phyloP scores from a whole-genome alignment of 2,888 invertebrate genomes.

The Lamproptera curius region DNA sequence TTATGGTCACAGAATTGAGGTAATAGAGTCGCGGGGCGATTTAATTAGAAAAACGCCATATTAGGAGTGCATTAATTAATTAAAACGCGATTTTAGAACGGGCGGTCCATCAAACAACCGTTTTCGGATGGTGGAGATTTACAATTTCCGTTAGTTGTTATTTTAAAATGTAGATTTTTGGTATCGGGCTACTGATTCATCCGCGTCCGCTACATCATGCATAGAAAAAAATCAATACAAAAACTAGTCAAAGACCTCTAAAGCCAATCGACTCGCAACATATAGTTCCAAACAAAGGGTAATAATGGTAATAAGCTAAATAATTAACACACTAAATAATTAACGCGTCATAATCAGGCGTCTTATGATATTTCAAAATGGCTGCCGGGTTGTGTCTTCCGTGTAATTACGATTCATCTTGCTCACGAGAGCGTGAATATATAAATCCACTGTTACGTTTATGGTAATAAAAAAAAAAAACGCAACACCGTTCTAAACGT shows the following conservation, averaged over 20 bases:
- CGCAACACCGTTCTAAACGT: too few species aligned
- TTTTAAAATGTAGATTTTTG: too few species aligned
- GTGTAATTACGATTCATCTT: background rate
- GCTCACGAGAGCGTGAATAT: background rate
- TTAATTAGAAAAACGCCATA: background rate
- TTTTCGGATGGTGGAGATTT: constrained; percentile 1
- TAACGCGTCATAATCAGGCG: constrained; percentile 5
- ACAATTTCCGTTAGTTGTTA: constrained; percentile 1
- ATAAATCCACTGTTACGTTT: background rate
- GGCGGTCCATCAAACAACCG: background rate
- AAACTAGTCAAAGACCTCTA: constrained; percentile 4
- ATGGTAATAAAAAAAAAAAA: too few species aligned
- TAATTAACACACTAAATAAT: constrained; percentile 5
- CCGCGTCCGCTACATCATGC: background rate
- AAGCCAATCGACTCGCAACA: background rate
- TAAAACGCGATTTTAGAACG: background rate
- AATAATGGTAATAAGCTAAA: constrained; percentile 4
- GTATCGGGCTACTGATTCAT: constrained; percentile 1
- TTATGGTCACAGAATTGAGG: background rate
- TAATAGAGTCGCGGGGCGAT: background rate
- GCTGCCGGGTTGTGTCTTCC: background rate
- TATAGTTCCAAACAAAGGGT: constrained; percentile 4
- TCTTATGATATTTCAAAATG: background rate
- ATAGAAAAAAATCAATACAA: background rate
- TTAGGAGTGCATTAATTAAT: background rate